Base-by-base conservation (phyloP, 2,113 vertebrate species). In the Pungitius pungitius region DNA sequence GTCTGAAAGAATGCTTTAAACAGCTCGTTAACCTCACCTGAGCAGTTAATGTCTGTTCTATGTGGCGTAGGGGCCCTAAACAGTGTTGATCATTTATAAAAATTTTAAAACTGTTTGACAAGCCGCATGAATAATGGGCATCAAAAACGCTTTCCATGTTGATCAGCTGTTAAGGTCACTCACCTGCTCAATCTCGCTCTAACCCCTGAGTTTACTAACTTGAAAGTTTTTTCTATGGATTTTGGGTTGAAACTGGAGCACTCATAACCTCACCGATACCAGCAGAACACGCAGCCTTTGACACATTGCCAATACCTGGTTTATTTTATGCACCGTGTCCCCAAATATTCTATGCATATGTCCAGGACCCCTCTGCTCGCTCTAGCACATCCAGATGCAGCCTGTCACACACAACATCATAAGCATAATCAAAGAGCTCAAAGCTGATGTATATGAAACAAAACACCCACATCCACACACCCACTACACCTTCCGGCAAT, bases 351-450 rank as follows among this genome's bases (percentile, higher is more conserved):
- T 17, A 26, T 37, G 27, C 6, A 37, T 78, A 69, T 85, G 81
- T 85, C 45, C 74, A 33, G 88, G 80, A 66, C 59, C 60, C 24
- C 62, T 71, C 57, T 69, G 33, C 57, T 56, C 69, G 85, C 80
- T 76, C 33, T 43, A 86, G 83, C 82, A 86, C 82, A 77, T 85
- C 87, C 73, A 82, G 68, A 91, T 83, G 81, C 85, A n/a, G 69
- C 75, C 85, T 86, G 91, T 92, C 89, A 90, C 91, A 90, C 86
- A 84, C 69, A 81, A 83, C 83, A 81, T 88, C 86, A 89, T 86
- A 88, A 81, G 64, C 88, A 84, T 89, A 90, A 91, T 88, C 85
- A 80, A 39, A 74, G 73, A 69, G 77, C 87, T 88, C 66, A 85
- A 85, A 86, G 88, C 87, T 82, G 80, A 80, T 78, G 70, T 77